Evolutionary conservation across 2,888 invertebrate genomes (phyloP), one percentile per base, ranked within the genome.

Genomic region (Hanleya hanleyi): DNA sequence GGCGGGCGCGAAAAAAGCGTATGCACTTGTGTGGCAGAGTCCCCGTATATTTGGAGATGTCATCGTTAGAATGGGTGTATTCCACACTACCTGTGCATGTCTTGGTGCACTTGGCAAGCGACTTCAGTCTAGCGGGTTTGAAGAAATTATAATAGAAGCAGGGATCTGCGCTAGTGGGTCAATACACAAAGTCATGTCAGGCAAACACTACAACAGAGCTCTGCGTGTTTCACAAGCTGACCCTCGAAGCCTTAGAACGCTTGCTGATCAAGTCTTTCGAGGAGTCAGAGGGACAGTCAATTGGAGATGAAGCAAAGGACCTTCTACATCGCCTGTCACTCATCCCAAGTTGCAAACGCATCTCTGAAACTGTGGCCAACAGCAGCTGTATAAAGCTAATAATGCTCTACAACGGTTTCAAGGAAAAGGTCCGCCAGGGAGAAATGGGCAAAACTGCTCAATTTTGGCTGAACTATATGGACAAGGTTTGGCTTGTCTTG

Each of bases 1-100:
- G n/a, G 77, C 77, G 12, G 75, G 74, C n/a, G 77, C 78, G 4
- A 80, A 70, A 29, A 76, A 77, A 64, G 80, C 76, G n/a, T 79
- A 75, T 38, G 12, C 57, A 32, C 1, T 77, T 0, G 71, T 74
- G 0, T 79, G 75, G 77, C 75, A 78, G 47, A 33, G 73, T 32
- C 6, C 70, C 67, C 7, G 38, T n/a, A 22, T 4, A 12, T 66
- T 66, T 37, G 38, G 37, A 26, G 66, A 66, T 66, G 38, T 66
- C 37, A 66, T 66, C 18, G 72, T 70, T 22, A 22, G 36, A 22
- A 69, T 73, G 37, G 73, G 66, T 4, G 33, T 64, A 5, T 80
- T 78, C 41, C 80, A 77, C 64, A 70, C 73, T 1, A 57, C 70
- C 0, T 67, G 68, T 15, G 74, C 77, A 5, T 37, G 64, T 29